These are phyloP conservation scores for Platygyra sinensis DNA, from an alignment of 64 coral and sea anemone species.

Conservation along the genomic window DNA sequence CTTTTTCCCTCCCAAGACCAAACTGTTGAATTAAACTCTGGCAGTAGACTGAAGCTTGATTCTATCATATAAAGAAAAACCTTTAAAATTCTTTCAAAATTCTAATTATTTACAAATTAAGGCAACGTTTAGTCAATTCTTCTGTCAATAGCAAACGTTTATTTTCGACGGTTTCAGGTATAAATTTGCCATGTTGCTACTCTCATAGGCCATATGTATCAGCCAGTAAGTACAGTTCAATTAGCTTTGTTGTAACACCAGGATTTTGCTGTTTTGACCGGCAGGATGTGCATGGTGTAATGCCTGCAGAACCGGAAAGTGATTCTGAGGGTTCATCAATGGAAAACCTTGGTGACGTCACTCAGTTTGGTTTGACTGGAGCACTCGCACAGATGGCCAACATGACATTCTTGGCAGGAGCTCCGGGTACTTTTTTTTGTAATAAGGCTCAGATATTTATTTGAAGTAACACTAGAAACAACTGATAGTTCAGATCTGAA, in stretches of 20 bases:
- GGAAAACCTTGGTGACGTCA: constrained; percentile 47
- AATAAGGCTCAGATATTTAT: neutral
- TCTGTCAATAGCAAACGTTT: too few species aligned
- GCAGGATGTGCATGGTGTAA: constrained; percentile 1
- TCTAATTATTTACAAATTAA: too few species aligned
- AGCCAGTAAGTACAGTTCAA: neutral
- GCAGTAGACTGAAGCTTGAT: too few species aligned
- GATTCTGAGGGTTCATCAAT: constrained; percentile 52
- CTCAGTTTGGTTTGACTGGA: constrained; percentile 65
- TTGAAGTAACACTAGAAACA: too few species aligned
- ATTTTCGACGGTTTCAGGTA: too few species aligned
- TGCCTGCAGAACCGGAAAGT: constrained; percentile 46
- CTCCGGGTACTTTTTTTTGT: constrained; percentile 50
- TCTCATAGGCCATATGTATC: neutral
- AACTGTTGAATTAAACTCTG: too few species aligned
- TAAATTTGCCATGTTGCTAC: too few species aligned
- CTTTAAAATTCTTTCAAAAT: too few species aligned
- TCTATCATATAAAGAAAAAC: too few species aligned
- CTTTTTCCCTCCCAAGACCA: too few species aligned
- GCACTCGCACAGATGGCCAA: constrained; percentile 83
- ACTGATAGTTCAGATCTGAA: too few species aligned
- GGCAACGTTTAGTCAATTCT: too few species aligned
- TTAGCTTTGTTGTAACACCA: neutral
- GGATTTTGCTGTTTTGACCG: neutral
- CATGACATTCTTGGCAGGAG: constrained; percentile 65